These are phyloP conservation scores for Acanthiza pusilla DNA, from an alignment of 2,797 vertebrate species.

Conservation along the genomic window DNA sequence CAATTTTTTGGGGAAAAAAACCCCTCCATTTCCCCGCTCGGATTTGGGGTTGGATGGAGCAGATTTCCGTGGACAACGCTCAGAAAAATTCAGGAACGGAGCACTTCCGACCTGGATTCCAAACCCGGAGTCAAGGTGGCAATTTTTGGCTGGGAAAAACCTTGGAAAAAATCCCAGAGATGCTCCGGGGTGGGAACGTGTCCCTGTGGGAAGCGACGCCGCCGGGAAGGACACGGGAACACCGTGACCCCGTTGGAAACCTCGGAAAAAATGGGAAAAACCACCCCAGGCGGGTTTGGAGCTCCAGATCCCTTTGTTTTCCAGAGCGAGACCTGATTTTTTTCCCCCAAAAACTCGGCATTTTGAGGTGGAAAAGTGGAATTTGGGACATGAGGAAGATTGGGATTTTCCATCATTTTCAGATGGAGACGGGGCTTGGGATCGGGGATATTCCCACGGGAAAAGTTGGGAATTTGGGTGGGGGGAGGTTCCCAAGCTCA, in stretches of 20 bases:
- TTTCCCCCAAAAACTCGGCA: rapidly evolving
- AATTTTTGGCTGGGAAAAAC: not conserved
- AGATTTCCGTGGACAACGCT: rapidly evolving
- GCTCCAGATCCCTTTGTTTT: not conserved
- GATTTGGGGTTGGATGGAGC: rapidly evolving
- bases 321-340: not conserved
- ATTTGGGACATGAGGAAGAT: not conserved
- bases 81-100: not conserved
- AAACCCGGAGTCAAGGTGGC: not conserved
- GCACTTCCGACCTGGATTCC: not conserved
- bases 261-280: not conserved
- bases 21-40: not conserved
- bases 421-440: rapidly evolving
- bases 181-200: rapidly evolving
- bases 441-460: not conserved
- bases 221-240: rapidly evolving
- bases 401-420: rapidly evolving
- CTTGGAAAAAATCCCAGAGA: not conserved
- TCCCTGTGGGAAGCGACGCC: not conserved
- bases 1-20: not conserved
- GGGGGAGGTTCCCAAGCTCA: rapidly evolving
- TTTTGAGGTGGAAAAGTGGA: not conserved
- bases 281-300: not conserved
- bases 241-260: rapidly evolving
- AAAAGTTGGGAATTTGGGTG: not conserved